Evolutionary conservation across 2,113 vertebrate species (phyloP), one percentile per base, ranked within the genome.

Genomic region (Brevimyrus niger): DNA sequence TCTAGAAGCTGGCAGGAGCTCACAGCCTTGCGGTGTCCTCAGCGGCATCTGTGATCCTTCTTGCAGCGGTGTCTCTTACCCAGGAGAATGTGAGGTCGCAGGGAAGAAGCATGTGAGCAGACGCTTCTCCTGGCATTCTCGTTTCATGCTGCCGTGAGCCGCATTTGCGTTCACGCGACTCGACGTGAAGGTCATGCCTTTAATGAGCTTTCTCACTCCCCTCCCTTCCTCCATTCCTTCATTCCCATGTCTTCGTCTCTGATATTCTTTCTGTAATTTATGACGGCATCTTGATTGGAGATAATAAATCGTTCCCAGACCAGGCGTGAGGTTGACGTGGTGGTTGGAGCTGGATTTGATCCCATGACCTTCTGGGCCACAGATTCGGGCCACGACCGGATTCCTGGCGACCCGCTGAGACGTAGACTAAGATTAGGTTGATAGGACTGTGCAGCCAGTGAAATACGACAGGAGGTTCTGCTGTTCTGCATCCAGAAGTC

Each of bases 191-290:
- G 73, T 50, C 73, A 53, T 55, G 69, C 46, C n/a, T 89, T 82
- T 89, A 89, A 80, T 88, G 88, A 88, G 69, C 27, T 89, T 82
- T 44, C 10, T 55, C 44, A 31, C 27, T n/a, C 61, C 38, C 87
- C 13, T n/a, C 31, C 42, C 61, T 44, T 58, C 87, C 35, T 58
- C 51, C 42, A 44, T 48, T 35, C 27, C 58, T 88, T 42, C 86
- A 6, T 58, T 65, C 19, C 55, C 48, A 87, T 4, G 27, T 87
- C 35, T 47, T 27, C 11, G n/a, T 69, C 53, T 53, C n/a, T 83
- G 76, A 89, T 89, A 69, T 27, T n/a, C n/a, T 58, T 88, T 88
- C 5, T 38, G 50, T 89, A 89, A 89, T 89, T 47, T 53, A 82
- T 82, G 48, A 89, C 47, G 35, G 5, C n/a, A 53, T 55, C 85